Conservation (phyloP, 2,113 vertebrate genomes). For the Psophia crepitans region DNA sequence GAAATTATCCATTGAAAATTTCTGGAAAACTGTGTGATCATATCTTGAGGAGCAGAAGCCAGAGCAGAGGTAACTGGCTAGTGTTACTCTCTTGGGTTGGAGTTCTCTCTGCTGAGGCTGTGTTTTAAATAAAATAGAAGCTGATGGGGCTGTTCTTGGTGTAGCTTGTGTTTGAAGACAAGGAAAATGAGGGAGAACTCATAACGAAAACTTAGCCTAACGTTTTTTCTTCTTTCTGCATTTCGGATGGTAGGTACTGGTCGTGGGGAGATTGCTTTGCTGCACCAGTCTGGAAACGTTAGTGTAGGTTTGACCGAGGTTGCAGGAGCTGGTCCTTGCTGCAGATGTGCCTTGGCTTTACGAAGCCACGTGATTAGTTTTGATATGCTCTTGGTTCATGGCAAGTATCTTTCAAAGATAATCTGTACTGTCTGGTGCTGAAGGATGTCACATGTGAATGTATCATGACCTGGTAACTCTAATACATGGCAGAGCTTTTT, state of each 20-base stretch:
- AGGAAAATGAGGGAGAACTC: background rate
- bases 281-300: background rate
- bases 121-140: background rate
- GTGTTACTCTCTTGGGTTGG: background rate
- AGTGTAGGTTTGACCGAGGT: background rate
- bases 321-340: background rate
- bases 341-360: background rate
- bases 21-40: background rate
- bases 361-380: background rate
- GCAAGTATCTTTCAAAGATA: background rate
- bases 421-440: background rate
- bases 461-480: background rate
- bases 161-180: background rate
- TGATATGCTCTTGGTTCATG: background rate
- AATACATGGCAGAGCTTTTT: background rate
- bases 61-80: background rate
- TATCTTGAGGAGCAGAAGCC: background rate
- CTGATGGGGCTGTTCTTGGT: background rate
- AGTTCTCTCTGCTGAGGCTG: background rate
- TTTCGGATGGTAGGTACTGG: background rate
- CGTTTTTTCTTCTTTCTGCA: background rate
- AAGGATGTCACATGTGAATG: accelerated
- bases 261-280: background rate
- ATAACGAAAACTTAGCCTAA: background rate
- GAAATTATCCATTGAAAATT: background rate